A percentile compares a stretch with the other conserved stretches of the same genome.
These are phyloP conservation scores for Syngnathus typhle DNA, from an alignment of 2,113 vertebrate genomes.

Conservation along the genomic window DNA sequence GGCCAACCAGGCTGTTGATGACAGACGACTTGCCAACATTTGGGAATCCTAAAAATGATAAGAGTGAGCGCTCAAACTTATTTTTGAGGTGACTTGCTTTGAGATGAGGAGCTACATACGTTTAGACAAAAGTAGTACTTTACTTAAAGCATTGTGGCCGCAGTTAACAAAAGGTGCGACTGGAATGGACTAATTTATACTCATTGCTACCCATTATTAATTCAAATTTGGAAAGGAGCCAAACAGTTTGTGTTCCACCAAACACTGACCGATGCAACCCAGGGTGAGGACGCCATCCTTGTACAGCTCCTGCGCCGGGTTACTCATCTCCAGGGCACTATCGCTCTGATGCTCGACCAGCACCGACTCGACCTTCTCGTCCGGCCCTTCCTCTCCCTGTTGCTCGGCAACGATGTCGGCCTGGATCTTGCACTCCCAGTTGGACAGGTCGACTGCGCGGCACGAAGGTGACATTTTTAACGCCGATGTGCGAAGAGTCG, in stretches of 20 bases:
- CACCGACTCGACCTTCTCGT: conserved; percentile 67
- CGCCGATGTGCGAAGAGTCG: no score
- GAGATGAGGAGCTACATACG: no score
- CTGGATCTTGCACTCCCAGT: conserved; percentile 88
- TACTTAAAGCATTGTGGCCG: no score
- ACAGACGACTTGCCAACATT: conserved; percentile 91
- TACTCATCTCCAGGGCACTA: conserved; percentile 70
- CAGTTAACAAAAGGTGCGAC: neutral
- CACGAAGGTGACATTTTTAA: neutral
- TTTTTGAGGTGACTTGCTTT: neutral
- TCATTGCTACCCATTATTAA: neutral
- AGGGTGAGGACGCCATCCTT: conserved; percentile 86
- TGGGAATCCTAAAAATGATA: conserved; percentile 73
- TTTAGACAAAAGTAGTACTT: no score
- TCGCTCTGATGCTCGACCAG: conserved; percentile 79
- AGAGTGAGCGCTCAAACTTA: neutral
- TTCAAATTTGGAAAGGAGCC: neutral
- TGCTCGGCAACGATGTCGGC: conserved; percentile 68
- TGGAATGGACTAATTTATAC: neutral
- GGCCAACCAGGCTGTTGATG: conserved; percentile 84
- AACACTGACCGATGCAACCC: conserved; percentile 78
- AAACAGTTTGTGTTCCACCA: neutral
- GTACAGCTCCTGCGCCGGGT: conserved; percentile 75
- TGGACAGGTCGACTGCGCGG: conserved; percentile 79
- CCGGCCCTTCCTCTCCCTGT: conserved; percentile 65